These are phyloP conservation scores for Orientallactaga bullata DNA, from an alignment of 2,113 vertebrate species.

Conservation along the genomic window DNA sequence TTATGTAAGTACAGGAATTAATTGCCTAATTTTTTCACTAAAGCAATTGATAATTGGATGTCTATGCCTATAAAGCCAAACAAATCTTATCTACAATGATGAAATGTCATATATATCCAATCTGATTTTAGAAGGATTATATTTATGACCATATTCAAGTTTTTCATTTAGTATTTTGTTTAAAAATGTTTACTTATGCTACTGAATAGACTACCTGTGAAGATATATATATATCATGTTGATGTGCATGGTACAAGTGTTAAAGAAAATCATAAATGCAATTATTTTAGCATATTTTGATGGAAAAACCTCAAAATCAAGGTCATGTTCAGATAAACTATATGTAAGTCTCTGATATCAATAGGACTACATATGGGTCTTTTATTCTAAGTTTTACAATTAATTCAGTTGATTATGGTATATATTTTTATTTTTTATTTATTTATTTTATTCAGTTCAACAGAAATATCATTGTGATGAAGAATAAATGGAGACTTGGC, in stretches of 20 bases:
- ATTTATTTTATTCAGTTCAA: too few species aligned
- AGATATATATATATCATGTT: neutral
- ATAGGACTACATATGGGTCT: neutral
- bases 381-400: neutral
- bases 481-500: neutral
- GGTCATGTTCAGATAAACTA: neutral
- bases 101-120: neutral
- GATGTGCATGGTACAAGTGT: neutral
- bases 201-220: too few species aligned
- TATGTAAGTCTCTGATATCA: neutral
- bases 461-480: neutral
- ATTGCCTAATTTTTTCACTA: neutral
- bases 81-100: neutral
- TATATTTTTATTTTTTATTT: too few species aligned
- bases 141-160: neutral
- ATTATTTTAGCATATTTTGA: slow-evolving; percentile 32
- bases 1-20: neutral
- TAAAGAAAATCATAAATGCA: neutral
- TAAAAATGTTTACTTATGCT: too few species aligned
- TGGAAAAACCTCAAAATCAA: neutral
- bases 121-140: neutral
- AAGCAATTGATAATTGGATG: neutral
- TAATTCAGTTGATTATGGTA: neutral
- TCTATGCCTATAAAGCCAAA: neutral
- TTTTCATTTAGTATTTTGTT: neutral